phyloP scores from a whole-genome alignment of 2,113 vertebrate genomes.

The Chlorodrepanis virens region DNA sequence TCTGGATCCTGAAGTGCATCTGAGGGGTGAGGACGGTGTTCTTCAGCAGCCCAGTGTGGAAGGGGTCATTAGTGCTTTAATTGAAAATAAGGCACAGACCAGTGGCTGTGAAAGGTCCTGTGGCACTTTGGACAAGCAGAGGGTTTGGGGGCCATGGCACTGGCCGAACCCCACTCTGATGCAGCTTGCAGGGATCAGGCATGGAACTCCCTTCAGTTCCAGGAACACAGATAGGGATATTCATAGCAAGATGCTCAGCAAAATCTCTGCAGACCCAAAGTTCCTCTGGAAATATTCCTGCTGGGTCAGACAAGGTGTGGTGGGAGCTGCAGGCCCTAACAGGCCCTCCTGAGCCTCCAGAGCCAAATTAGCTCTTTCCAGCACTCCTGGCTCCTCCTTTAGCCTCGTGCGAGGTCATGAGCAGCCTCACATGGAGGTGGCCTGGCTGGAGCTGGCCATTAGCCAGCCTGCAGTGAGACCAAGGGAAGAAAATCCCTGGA shows the following conservation, averaged over 20 bases:
- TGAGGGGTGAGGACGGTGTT: not conserved
- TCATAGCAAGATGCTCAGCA: not conserved
- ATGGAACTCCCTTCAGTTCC: rapidly evolving
- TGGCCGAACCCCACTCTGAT: not conserved
- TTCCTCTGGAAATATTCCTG: not conserved
- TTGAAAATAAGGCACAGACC: not conserved
- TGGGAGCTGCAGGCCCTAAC: not conserved
- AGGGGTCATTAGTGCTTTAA: not conserved
- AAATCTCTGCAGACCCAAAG: not conserved
- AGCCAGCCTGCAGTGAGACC: not conserved
- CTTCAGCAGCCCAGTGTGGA: not conserved
- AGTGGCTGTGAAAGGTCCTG: not conserved
- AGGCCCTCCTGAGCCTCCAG: rapidly evolving
- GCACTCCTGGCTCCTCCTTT: no score
- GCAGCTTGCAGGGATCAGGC: not conserved
- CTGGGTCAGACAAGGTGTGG: not conserved
- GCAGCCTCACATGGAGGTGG: rapidly evolving
- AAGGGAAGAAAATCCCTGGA: not conserved
- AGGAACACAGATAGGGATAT: rapidly evolving
- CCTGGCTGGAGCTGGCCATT: not conserved
- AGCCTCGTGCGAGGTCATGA: rapidly evolving
- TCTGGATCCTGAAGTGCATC: not conserved
- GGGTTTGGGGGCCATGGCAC: not conserved
- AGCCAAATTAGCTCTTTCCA: not conserved
- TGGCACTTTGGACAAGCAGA: not conserved